A percentile compares a stretch with the other conserved stretches of the same genome.
Conservation (phyloP, 2,888 invertebrate species). For the Nemotelus pantherinus region DNA sequence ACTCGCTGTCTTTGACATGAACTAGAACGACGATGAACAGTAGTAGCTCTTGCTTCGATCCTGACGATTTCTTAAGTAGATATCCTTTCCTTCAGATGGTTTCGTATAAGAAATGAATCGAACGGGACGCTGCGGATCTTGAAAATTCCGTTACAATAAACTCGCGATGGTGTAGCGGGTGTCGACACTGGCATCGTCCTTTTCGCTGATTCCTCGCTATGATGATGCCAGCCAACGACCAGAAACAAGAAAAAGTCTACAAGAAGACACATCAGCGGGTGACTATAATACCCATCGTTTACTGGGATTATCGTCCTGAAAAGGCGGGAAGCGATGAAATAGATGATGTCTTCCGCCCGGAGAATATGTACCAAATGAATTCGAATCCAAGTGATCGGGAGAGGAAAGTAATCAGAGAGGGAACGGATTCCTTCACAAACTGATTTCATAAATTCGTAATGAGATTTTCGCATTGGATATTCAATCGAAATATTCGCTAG, state of each 20-base stretch:
- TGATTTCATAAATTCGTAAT: slow-evolving; percentile 50
- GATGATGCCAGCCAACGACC: slow-evolving; percentile 1
- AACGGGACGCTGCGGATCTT: slow-evolving; percentile 23
- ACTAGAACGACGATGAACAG: background rate
- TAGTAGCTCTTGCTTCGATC: background rate
- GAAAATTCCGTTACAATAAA: background rate
- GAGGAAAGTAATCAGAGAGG: slow-evolving; percentile 14
- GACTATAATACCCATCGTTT: slow-evolving; percentile 30
- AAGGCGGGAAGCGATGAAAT: slow-evolving; percentile 38
- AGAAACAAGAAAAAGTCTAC: slow-evolving; percentile 5
- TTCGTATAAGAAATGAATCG: slow-evolving; percentile 31
- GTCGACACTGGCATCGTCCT: background rate
- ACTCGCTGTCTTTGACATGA: background rate
- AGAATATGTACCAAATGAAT: slow-evolving; percentile 39
- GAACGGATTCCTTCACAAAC: slow-evolving; percentile 40
- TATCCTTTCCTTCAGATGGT: slow-evolving; percentile 14
- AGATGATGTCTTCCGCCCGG: slow-evolving; percentile 36
- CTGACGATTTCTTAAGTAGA: slow-evolving; percentile 25
- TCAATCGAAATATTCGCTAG: slow-evolving; percentile 43
- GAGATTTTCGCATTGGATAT: slow-evolving; percentile 46
- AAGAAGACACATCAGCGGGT: slow-evolving; percentile 33
- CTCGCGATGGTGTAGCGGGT: no score
- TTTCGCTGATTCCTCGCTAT: background rate
- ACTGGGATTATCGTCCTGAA: slow-evolving; percentile 38
- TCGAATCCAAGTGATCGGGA: slow-evolving; percentile 10